These are phyloP conservation scores for Strix uralensis DNA, from an alignment of 2,113 vertebrate species.

Conservation along the genomic window DNA sequence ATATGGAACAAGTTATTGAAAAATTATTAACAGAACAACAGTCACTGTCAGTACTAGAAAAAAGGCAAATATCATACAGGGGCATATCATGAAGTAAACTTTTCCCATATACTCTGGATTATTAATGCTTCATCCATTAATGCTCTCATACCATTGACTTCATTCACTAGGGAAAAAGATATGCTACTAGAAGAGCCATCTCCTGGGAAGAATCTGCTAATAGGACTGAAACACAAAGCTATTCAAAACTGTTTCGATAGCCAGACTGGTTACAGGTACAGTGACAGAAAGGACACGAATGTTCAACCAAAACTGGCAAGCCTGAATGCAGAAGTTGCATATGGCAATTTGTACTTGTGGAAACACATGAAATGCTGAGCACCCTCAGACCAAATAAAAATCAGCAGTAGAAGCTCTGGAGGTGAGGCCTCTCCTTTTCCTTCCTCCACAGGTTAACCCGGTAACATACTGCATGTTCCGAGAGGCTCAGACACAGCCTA, in stretches of 20 bases:
- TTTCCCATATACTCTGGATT: not conserved
- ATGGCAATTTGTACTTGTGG: not conserved
- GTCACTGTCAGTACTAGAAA: not conserved
- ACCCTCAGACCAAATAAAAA: not conserved
- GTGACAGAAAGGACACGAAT: not conserved
- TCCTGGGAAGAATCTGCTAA: not conserved
- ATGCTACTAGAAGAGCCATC: not conserved
- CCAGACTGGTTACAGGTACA: not conserved
- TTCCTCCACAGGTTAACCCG: not conserved
- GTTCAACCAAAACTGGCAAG: not conserved
- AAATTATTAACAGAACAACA: not conserved
- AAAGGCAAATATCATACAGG: not conserved
- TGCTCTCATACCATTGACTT: not conserved
- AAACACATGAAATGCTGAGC: not conserved
- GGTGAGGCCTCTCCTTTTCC: not conserved
- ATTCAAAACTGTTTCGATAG: not conserved
- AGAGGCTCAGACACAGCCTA: not conserved
- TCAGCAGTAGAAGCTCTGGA: not conserved
- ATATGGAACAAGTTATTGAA: not conserved
- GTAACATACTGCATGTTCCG: rapidly evolving
- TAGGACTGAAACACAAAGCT: not conserved
- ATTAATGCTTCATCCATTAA: not conserved
- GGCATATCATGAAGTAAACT: not conserved
- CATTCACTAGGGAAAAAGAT: not conserved
- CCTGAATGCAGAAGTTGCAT: not conserved